A percentile compares a stretch with the other conserved stretches of the same genome.
Conservation (phyloP, 35 echinoderm and acorn worm genomes). For the Eucidaris tribuloides region DNA sequence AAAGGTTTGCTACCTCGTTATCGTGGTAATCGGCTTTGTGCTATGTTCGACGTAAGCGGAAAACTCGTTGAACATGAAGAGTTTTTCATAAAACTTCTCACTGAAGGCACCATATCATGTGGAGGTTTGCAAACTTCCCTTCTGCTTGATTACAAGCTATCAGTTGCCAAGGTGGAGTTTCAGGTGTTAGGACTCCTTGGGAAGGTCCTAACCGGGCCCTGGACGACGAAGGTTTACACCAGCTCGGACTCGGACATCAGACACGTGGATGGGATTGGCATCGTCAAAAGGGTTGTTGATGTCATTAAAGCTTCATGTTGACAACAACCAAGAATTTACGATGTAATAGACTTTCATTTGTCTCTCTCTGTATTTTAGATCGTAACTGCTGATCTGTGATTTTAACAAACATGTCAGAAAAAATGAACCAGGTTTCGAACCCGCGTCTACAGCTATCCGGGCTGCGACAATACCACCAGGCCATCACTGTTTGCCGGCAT, state of each 20-base stretch:
- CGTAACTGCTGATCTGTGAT: too few relatives aligned
- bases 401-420: too few relatives aligned
- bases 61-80: not conserved
- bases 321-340: too few relatives aligned
- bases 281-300: not conserved
- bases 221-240: slow-evolving; percentile 3
- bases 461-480: too few relatives aligned
- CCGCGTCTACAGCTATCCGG: too few relatives aligned
- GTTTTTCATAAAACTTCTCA: not conserved
- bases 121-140: not conserved
- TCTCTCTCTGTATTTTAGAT: too few relatives aligned
- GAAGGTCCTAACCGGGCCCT: slow-evolving; percentile 7
- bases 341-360: too few relatives aligned
- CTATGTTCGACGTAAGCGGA: not conserved
- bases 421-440: too few relatives aligned
- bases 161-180: not conserved
- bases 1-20: slow-evolving; percentile 5
- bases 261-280: not conserved
- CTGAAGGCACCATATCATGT: not conserved
- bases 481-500: too few relatives aligned
- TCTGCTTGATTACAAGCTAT: not conserved
- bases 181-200: slow-evolving; percentile 4
- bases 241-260: not conserved
- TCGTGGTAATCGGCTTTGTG: not conserved
- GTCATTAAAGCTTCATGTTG: not conserved